Evolutionary conservation across 1,140 invertebrate genomes (phyloP).

Genomic region (Lordiphosa collinella): DNA sequence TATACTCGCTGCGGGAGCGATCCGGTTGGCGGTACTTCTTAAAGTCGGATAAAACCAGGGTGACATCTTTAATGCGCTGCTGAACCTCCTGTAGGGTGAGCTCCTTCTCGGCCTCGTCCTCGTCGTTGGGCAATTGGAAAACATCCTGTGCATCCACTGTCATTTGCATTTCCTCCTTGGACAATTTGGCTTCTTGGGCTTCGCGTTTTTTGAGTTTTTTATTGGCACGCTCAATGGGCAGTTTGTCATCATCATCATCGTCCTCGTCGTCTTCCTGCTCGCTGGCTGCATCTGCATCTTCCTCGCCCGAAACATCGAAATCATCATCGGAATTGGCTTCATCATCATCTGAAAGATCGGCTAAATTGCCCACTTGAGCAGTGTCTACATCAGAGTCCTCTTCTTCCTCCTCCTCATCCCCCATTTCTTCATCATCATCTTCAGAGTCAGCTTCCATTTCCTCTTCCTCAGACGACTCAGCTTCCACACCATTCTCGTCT

Average conservation of each 20-base stretch:
- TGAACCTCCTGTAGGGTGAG: conserved; percentile 91
- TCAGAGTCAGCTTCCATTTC: conserved; percentile 21
- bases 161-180: conserved; percentile 89
- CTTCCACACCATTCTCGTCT: conserved; percentile 26
- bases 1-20: conserved; percentile 90
- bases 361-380: conserved; percentile 59
- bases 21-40: conserved; percentile 87
- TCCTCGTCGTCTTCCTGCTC: conserved; percentile 65
- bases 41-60: conserved; percentile 94
- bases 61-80: conserved; percentile 94
- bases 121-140: conserved; percentile 87
- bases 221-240: conserved; percentile 93
- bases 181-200: conserved; percentile 85
- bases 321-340: conserved; percentile 60
- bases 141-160: conserved; percentile 87
- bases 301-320: conserved; percentile 70
- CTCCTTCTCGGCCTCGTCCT: conserved; percentile 86
- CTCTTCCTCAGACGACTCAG: conserved; percentile 36
- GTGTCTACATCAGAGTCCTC: conserved; percentile 38
- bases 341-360: conserved; percentile 65
- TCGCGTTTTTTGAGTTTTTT: conserved; percentile 89
- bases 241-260: conserved; percentile 83
- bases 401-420: conserved; percentile 54
- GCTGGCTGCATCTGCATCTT: conserved; percentile 54
- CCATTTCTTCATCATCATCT: conserved; percentile 62